These are phyloP conservation scores for Philereme vetulata DNA, from an alignment of 2,888 invertebrate genomes.

Conservation along the genomic window DNA sequence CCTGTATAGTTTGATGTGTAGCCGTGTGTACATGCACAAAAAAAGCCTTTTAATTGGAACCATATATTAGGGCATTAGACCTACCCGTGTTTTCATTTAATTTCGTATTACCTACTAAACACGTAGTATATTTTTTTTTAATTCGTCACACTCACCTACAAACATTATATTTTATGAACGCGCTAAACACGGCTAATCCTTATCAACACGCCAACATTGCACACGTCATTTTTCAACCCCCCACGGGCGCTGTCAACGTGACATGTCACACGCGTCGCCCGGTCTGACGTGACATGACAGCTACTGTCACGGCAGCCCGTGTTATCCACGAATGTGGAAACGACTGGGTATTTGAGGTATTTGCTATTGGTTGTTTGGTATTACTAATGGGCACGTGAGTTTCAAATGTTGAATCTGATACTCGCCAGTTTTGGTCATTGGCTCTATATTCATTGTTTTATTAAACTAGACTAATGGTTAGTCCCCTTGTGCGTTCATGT, in stretches of 20 bases:
- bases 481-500: no score
- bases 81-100: no score
- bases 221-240: conserved; percentile 43
- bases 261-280: conserved; percentile 39
- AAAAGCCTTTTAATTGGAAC: no score
- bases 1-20: no score
- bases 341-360: conserved; percentile 22
- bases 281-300: conserved; percentile 52
- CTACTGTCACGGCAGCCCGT: conserved; percentile 48
- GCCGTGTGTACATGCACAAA: no score
- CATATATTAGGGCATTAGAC: no score
- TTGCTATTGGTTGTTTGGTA: conserved; percentile 6
- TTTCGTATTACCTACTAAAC: not conserved
- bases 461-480: no score
- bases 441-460: no score
- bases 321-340: conserved; percentile 35
- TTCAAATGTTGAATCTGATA: no score
- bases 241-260: conserved; percentile 40
- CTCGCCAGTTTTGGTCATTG: no score
- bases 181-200: conserved; percentile 26
- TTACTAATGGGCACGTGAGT: not conserved
- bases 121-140: not conserved
- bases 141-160: conserved; percentile 5
- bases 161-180: conserved; percentile 19
- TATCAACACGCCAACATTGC: conserved; percentile 30